Base-by-base conservation (phyloP, 2,113 vertebrate genomes). In the Corvus cornix region DNA sequence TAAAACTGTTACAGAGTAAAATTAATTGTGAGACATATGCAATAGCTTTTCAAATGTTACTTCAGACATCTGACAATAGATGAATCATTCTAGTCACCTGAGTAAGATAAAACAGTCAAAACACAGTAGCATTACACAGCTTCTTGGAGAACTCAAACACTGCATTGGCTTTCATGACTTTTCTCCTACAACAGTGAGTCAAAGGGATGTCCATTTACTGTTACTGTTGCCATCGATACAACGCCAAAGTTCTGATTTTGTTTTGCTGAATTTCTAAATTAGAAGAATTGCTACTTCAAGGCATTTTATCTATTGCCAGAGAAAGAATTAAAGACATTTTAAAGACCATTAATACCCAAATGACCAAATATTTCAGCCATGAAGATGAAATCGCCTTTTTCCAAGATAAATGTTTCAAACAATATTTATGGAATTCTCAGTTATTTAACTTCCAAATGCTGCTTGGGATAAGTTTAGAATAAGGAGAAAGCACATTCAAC, bases 41-140 rank as follows among this genome's bases (percentile, higher is more conserved):
- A 86, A 69, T 59, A 83, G 43, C 62, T 88, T 93, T 91, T 86
- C 90, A 95, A 82, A 37, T 37, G 82, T 46, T 76, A 85, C 78
- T 79, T 95, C 56, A 96, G 70, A 76, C 58, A 80, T 75, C 30
- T 95, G 79, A 94, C 72, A 70, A 67, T 3, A 74, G 51, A 80
- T 51, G 77, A 83, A 92, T 86, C 64, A 63, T 48, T 76, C 59
- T 14, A 60, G 90, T 93, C 90, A 86, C 63, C 64, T 64, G 52
- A 59, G 13, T 22, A 89, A 87, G 64, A 70, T 11, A 83, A 35
- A 93, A 59, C 4, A 80, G 75, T 72, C 52, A 87, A 86, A 95
- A 91, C 46, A 92, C 48, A 70, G 72, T 3, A 75, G 31, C 63
- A 78, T 60, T 64, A 68, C 14, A 67, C 27, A 88, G 35, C 31